Percentiles rank a stretch among this genome's conserved stretches.
These are phyloP conservation scores for Gobius niger DNA, from an alignment of 2,113 vertebrate genomes.

Conservation along the genomic window DNA sequence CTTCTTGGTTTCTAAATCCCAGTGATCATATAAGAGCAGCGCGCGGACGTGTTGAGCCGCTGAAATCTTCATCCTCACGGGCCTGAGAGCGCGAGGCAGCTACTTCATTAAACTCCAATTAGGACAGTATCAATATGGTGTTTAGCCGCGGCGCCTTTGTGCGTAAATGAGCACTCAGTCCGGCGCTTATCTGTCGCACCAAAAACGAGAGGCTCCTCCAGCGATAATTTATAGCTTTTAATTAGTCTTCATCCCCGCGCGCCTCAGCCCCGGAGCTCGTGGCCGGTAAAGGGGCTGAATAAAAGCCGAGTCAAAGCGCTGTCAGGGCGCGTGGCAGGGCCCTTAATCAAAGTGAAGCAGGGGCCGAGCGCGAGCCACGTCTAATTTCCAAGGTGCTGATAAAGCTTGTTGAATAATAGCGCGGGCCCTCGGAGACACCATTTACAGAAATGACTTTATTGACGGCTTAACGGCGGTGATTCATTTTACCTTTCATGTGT, in stretches of 20 bases:
- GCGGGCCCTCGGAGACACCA: conserved; percentile 92
- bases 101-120: conserved; percentile 99
- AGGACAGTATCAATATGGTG: conserved; percentile 97
- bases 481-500: conserved; percentile 96
- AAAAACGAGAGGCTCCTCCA: conserved; percentile 86
- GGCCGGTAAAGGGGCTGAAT: conserved; percentile 85
- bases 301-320: conserved; percentile 90
- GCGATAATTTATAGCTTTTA: conserved; percentile 99
- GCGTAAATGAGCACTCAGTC: conserved; percentile 89
- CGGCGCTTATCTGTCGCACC: conserved; percentile 91
- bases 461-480: conserved; percentile 98
- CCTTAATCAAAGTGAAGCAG: conserved; percentile 96
- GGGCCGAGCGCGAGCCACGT: conserved; percentile 87
- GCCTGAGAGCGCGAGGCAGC: conserved; percentile 77
- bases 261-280: conserved; percentile 90
- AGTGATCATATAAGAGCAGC: conserved; percentile 52
- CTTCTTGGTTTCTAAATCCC: conserved; percentile 58
- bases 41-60: conserved; percentile 84
- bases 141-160: conserved; percentile 95
- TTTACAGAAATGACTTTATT: conserved; percentile 99
- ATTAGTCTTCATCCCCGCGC: conserved; percentile 97
- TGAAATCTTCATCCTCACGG: conserved; percentile 97
- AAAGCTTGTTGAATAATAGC: conserved; percentile 97
- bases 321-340: conserved; percentile 94
- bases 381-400: conserved; percentile 96